Evolutionary conservation across 2,888 invertebrate species (phyloP).

Genomic region (Ferdinandea cuprea): DNA sequence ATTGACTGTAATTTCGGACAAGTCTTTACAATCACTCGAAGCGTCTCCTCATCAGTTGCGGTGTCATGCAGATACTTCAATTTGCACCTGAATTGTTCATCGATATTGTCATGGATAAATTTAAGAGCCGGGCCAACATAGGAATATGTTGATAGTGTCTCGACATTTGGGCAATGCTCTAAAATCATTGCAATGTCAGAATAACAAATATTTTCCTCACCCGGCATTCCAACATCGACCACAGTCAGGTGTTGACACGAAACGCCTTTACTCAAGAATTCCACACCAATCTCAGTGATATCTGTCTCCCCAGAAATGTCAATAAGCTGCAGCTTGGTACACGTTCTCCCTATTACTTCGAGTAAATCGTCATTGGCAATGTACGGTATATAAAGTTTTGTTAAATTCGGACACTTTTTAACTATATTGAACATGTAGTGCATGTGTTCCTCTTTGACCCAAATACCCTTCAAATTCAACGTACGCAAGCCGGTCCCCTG

Average conservation of each 20-base stretch:
- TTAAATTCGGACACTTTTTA: slow-evolving; percentile 85
- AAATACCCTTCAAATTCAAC: slow-evolving; percentile 89
- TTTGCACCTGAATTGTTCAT: slow-evolving; percentile 86
- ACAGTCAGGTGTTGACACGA: slow-evolving; percentile 85
- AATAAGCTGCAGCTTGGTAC: slow-evolving; percentile 85
- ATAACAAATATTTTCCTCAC: slow-evolving; percentile 88
- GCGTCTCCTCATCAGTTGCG: slow-evolving; percentile 85
- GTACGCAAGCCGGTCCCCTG: slow-evolving; percentile 87
- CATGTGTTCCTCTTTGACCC: slow-evolving; percentile 89
- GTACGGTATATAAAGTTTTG: slow-evolving; percentile 87
- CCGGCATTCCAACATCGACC: slow-evolving; percentile 88
- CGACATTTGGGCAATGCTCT: slow-evolving; percentile 86
- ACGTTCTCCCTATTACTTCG: slow-evolving; percentile 85
- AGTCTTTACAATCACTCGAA: slow-evolving; percentile 85
- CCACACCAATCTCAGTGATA: slow-evolving; percentile 87
- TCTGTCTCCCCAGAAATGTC: slow-evolving; percentile 89
- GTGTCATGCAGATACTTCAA: slow-evolving; percentile 88
- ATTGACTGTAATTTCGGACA: slow-evolving; percentile 87
- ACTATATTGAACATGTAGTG: slow-evolving; percentile 86
- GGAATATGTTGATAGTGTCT: slow-evolving; percentile 87
- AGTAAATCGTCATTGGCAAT: slow-evolving; percentile 88
- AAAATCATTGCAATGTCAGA: slow-evolving; percentile 87
- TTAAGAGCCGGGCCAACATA: slow-evolving; percentile 87
- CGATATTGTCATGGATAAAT: slow-evolving; percentile 84
- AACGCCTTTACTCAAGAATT: slow-evolving; percentile 84